phyloP scores from a whole-genome alignment of 2,113 vertebrate genomes.

The Aramus guarauna region DNA sequence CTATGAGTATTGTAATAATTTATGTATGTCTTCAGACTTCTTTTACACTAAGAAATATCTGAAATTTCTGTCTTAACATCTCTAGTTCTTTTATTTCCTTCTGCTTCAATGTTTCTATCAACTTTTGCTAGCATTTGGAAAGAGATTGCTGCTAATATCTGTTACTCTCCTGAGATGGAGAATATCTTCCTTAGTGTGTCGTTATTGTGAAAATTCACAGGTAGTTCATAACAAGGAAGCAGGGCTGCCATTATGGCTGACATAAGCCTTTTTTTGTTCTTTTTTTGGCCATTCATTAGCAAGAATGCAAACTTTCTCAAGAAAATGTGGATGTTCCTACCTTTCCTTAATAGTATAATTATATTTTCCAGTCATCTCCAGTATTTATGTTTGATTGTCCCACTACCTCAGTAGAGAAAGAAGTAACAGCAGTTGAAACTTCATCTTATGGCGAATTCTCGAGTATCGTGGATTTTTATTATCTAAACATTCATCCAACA shows the following conservation, averaged over 20 bases:
- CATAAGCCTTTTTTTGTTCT: not conserved
- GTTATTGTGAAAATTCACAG: not conserved
- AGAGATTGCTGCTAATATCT: not conserved
- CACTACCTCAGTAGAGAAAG: not conserved
- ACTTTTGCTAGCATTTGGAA: not conserved
- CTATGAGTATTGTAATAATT: not conserved
- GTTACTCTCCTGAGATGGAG: not conserved
- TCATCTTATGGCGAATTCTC: not conserved
- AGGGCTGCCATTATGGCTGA: not conserved
- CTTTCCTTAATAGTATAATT: not conserved
- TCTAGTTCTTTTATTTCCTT: not conserved
- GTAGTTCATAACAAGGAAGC: not conserved
- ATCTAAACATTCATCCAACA: not conserved
- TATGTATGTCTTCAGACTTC: not conserved
- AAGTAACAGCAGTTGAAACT: not conserved
- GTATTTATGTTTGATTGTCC: not conserved
- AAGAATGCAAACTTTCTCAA: not conserved
- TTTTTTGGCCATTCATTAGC: accelerated
- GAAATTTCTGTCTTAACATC: not conserved
- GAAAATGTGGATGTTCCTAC: not conserved
- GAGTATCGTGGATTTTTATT: not conserved
- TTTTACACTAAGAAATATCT: not conserved
- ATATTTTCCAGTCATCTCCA: not conserved
- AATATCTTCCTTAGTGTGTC: not conserved
- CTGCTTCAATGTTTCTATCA: not conserved